Percentiles rank a stretch among this genome's conserved stretches.
phyloP scores from a whole-genome alignment of 2,888 invertebrate genomes.

The Andrena fulva region DNA sequence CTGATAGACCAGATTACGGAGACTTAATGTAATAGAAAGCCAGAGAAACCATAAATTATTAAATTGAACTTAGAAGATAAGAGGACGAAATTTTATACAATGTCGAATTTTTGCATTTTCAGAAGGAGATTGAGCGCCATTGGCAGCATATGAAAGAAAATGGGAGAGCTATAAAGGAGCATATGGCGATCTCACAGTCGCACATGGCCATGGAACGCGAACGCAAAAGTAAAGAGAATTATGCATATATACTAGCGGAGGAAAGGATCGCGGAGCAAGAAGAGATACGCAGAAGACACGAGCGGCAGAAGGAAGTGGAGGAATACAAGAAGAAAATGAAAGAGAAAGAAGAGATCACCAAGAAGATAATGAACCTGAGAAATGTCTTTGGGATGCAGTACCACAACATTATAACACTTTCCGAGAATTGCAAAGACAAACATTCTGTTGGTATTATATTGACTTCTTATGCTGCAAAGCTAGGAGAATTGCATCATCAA shows the following conservation, averaged over 20 bases:
- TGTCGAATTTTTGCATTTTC: conserved; percentile 15
- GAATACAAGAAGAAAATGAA: conserved; percentile 83
- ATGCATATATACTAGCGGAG: conserved; percentile 86
- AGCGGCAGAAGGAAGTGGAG: conserved; percentile 77
- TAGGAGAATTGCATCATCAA: conserved; percentile 81
- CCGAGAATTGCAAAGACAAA: conserved; percentile 75
- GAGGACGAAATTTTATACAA: background rate
- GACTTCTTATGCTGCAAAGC: conserved; percentile 68
- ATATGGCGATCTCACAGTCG: conserved; percentile 75
- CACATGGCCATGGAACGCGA: conserved; percentile 73
- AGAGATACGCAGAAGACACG: conserved; percentile 85
- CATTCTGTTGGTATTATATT: conserved; percentile 70
- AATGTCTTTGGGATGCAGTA: conserved; percentile 71
- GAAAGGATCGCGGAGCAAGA: conserved; percentile 86
- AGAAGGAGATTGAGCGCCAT: conserved; percentile 81
- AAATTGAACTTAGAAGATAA: background rate
- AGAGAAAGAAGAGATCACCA: conserved; percentile 85
- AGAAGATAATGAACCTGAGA: conserved; percentile 80
- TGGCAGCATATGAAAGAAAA: conserved; percentile 81
- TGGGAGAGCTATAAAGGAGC: conserved; percentile 78
- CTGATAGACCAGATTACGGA: too few species aligned
- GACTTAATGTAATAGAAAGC: too few species aligned
- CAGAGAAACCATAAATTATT: too few species aligned
- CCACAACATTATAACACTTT: conserved; percentile 70
- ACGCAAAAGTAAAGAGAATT: conserved; percentile 79